phyloP scores from a whole-genome alignment of 2,888 invertebrate species.

The Seladonia tumulorum region DNA sequence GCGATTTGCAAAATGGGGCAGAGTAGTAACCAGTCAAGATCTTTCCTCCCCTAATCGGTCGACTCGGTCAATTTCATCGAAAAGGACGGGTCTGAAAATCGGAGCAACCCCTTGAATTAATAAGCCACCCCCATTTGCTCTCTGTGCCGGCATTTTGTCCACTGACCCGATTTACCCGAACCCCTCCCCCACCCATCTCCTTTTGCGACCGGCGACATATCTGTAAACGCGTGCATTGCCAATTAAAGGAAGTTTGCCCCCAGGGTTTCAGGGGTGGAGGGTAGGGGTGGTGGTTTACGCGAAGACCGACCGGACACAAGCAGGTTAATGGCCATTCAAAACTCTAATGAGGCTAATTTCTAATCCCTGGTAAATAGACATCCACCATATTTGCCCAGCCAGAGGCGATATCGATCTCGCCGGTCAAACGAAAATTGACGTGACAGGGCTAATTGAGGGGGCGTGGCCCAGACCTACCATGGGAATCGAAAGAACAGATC shows the following conservation, averaged over 20 bases:
- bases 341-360: constrained; percentile 50
- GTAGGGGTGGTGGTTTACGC: not conserved
- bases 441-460: constrained; percentile 45
- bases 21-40: not conserved
- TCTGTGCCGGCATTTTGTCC: not conserved
- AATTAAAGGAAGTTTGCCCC: not conserved
- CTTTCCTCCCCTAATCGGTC: not conserved
- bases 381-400: constrained; percentile 41
- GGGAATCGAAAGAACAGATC: not conserved
- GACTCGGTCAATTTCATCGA: not conserved
- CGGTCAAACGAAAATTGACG: constrained; percentile 49
- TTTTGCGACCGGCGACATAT: not conserved
- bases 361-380: constrained; percentile 46
- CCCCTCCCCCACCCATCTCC: not conserved
- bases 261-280: not conserved
- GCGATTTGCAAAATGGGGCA: not conserved
- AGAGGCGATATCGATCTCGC: constrained; percentile 52
- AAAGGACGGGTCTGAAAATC: not conserved
- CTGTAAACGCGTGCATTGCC: not conserved
- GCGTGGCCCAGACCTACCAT: not conserved
- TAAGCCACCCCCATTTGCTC: not conserved
- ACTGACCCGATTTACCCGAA: not conserved
- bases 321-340: constrained; percentile 40
- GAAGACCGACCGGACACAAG: constrained; percentile 9
- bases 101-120: not conserved